phyloP scores from a whole-genome alignment of 2,113 vertebrate genomes.

The Pithys albifrons region DNA sequence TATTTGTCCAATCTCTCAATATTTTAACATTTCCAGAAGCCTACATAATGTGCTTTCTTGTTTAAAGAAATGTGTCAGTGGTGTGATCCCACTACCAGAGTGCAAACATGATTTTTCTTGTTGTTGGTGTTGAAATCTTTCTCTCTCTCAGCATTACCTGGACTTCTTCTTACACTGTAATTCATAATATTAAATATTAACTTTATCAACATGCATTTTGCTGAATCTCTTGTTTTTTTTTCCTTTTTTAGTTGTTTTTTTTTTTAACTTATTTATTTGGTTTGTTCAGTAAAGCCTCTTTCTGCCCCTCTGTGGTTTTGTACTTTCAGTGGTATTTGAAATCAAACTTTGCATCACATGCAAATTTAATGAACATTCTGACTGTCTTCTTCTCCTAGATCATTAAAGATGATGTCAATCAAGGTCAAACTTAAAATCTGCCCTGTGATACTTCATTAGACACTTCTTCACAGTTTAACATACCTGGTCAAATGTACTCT shows the following conservation, averaged over 20 bases:
- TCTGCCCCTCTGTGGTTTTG: background rate
- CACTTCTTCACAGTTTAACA: background rate
- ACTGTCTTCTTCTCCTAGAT: background rate
- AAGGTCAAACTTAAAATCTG: background rate
- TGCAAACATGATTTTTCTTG: background rate
- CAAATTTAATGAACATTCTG: constrained; percentile 13
- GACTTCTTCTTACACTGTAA: background rate
- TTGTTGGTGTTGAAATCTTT: background rate
- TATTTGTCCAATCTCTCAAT: background rate
- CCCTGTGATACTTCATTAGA: background rate
- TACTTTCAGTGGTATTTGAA: background rate
- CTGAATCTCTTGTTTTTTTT: background rate
- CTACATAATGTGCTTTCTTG: background rate
- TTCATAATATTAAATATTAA: background rate
- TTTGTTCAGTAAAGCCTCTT: background rate
- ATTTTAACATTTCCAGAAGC: background rate
- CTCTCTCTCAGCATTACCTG: background rate
- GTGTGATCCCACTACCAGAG: background rate
- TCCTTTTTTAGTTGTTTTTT: too few relatives aligned
- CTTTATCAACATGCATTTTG: background rate
- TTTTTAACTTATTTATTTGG: background rate
- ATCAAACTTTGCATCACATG: background rate
- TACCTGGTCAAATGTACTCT: background rate
- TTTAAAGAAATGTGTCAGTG: background rate
- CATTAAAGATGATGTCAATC: background rate